Percentiles rank a stretch among this genome's conserved stretches.
Conservation (phyloP, 2,797 vertebrate genomes). For the Catharus ustulatus region DNA sequence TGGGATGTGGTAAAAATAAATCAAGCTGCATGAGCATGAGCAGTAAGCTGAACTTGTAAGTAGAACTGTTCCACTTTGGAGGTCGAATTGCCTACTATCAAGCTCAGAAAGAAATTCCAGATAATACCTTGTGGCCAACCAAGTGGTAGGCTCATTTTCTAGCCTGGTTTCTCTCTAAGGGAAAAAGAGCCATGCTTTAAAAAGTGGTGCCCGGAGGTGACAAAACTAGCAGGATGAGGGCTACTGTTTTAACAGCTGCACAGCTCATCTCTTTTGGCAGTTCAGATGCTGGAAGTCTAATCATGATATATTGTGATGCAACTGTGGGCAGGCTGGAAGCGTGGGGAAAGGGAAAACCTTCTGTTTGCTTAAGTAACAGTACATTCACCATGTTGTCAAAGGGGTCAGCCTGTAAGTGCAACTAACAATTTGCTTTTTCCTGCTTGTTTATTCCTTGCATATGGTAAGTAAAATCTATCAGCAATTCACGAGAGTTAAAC, state of each 20-base stretch:
- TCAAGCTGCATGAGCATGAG: background rate
- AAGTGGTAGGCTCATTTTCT: background rate
- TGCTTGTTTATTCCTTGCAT: background rate
- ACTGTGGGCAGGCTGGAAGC: background rate
- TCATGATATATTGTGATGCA: background rate
- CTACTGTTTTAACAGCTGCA: background rate
- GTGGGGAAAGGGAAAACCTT: background rate
- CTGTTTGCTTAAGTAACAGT: background rate
- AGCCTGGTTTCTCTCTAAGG: background rate
- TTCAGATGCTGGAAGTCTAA: background rate
- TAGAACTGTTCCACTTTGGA: background rate
- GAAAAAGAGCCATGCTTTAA: background rate
- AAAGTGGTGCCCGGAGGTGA: background rate
- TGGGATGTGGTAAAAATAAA: conserved; percentile 40
- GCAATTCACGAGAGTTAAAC: background rate
- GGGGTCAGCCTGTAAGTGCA: background rate
- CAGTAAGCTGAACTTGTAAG: background rate
- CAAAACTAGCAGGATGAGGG: background rate
- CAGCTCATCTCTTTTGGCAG: background rate
- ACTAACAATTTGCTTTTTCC: background rate
- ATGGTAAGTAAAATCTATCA: background rate
- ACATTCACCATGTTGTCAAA: background rate
- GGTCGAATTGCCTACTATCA: background rate
- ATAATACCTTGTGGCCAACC: background rate
- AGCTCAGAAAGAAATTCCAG: background rate